These are phyloP conservation scores for Malurus alboscapulatus DNA, from an alignment of 2,113 vertebrate species.

Conservation along the genomic window DNA sequence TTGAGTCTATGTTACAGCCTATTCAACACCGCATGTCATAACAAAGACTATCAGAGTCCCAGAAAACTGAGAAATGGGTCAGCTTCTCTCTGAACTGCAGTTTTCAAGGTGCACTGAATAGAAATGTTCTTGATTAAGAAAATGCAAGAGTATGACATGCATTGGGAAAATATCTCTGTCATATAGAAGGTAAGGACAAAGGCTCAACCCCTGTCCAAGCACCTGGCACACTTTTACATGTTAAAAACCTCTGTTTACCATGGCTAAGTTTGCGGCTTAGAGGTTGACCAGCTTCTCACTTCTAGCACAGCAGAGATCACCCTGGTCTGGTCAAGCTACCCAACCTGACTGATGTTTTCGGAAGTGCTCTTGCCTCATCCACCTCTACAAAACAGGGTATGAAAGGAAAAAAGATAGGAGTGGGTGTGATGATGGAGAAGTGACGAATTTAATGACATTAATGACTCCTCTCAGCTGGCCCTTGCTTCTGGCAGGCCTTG, in stretches of 20 bases:
- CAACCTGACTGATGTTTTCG: not conserved
- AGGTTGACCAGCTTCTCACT: not conserved
- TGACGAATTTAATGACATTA: rapidly evolving
- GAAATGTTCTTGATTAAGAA: not conserved
- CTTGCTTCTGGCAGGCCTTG: not conserved
- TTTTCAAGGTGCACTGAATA: not conserved
- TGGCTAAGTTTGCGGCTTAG: not conserved
- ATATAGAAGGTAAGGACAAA: not conserved
- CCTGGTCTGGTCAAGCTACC: not conserved
- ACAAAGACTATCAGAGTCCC: not conserved
- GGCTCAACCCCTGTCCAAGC: not conserved
- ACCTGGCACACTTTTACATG: rapidly evolving
- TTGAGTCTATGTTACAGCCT: not conserved
- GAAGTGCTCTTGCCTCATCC: not conserved
- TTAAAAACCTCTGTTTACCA: not conserved
- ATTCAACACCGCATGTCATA: not conserved
- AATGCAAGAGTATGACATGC: not conserved
- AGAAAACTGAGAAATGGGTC: not conserved
- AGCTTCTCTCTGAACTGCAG: not conserved
- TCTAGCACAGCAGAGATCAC: not conserved
- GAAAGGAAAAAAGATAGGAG: not conserved
- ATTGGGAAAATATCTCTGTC: not conserved
- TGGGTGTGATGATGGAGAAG: not conserved
- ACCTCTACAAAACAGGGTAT: rapidly evolving
- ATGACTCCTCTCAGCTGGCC: not conserved